Evolutionary conservation across 2,888 invertebrate genomes (phyloP), one percentile per base, ranked within the genome.

Genomic region (Cheiracanthium punctorium): DNA sequence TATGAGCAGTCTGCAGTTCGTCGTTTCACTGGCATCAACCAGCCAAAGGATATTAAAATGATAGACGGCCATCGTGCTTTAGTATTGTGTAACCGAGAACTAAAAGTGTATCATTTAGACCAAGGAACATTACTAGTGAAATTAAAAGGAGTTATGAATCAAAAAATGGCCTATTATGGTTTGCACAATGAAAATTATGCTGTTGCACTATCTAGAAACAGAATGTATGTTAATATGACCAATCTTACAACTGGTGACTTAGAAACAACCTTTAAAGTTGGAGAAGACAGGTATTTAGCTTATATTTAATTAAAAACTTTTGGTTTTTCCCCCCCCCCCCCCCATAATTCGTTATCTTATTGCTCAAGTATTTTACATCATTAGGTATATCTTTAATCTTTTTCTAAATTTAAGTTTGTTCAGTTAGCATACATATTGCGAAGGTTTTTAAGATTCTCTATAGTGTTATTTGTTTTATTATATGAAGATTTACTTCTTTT

Each of bases 161-260:
- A 97, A 91, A 96, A 96, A 92, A 96, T 96, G 96, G 96, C 97
- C 82, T 96, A 94, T 91, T 97, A 95, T 92, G 96, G 96, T 0
- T 93, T 96, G 12, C 96, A 96, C 91, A 96, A 96, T 92, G 92
- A 94, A 74, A 94, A 94, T 74, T 96, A 96, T 91, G 92, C 95
- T 88, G 96, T 97, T 41, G 95, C 96, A 2, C 93, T 97, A 48
- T 95, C 96, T 8, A 93, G 97, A 82, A 97, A 97, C 93, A 93
- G 96, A 90, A 96, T 96, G 96, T 96, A 96, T 90, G 96, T 96
- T 89, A 96, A 96, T 92, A 93, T 96, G 89, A 95, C 96, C 95
- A 96, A 96, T 91, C 93, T 96, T 84, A 94, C 95, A 90, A 94
- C 95, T 89, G 96, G 95, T 89, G 95, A 96, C 91, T 95, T 95